These are phyloP conservation scores for Spea hammondii DNA, from an alignment of 2,797 vertebrate species.

Conservation along the genomic window DNA sequence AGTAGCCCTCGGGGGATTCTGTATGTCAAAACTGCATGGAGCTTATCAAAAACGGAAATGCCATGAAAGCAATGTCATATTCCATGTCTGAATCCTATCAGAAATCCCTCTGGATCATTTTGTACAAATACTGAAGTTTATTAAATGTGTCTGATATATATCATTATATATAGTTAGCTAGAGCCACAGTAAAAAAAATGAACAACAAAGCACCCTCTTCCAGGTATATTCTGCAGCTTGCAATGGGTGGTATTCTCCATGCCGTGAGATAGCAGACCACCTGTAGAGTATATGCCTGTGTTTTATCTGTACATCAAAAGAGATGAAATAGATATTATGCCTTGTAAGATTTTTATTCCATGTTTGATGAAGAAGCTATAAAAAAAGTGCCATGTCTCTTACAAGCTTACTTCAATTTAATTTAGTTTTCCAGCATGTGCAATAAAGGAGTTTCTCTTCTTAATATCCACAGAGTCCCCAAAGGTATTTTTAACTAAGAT, in stretches of 20 bases:
- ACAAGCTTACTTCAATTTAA: constrained; percentile 10
- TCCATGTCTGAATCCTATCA: neutral
- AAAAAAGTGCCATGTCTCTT: neutral
- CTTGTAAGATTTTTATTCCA: constrained; percentile 5
- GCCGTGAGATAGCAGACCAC: neutral
- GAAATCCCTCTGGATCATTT: constrained; percentile 14
- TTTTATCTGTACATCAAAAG: neutral
- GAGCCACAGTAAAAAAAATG: constrained; percentile 8
- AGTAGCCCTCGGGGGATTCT: constrained; percentile 14
- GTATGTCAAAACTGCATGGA: constrained; percentile 2
- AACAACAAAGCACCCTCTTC: neutral
- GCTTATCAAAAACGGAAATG: constrained; percentile 18
- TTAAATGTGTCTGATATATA: constrained; percentile 2
- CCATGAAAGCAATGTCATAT: neutral
- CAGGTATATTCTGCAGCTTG: neutral
- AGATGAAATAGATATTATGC: neutral
- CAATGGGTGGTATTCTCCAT: neutral
- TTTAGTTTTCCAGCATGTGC: constrained; percentile 6
- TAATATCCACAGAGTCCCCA: constrained; percentile 28
- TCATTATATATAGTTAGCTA: neutral
- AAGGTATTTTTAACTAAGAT: constrained; percentile 58
- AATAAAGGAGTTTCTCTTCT: constrained; percentile 15
- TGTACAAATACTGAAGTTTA: constrained; percentile 19
- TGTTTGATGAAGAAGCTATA: constrained; percentile 15
- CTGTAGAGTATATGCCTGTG: neutral